Evolutionary conservation across 2,888 invertebrate species (phyloP).

Genomic region (Blastobasis adustella): DNA sequence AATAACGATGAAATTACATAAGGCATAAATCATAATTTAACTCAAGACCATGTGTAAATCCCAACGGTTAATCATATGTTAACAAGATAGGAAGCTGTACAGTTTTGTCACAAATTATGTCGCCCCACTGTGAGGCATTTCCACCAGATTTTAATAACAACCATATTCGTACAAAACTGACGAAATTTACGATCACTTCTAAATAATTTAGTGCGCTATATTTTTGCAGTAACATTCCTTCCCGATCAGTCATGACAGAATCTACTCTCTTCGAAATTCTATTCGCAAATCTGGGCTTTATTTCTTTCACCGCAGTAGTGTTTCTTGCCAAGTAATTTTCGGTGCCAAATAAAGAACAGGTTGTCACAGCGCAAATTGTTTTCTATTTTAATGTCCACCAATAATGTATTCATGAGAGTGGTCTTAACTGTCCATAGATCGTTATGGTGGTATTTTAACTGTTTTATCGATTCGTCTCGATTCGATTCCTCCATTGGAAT

Average conservation of each 20-base stretch:
- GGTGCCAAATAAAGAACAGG: slow-evolving; percentile 6
- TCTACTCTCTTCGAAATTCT: slow-evolving; percentile 1
- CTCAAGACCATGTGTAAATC: too few species aligned
- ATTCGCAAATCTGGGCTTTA: slow-evolving; percentile 9
- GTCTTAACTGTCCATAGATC: slow-evolving; percentile 49
- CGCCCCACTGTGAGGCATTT: too few species aligned
- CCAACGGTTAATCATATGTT: too few species aligned
- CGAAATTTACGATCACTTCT: slow-evolving; percentile 8
- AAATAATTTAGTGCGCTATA: slow-evolving; percentile 26
- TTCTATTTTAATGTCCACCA: slow-evolving; percentile 44
- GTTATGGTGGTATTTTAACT: slow-evolving; percentile 26
- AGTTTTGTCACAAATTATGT: background rate
- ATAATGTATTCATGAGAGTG: slow-evolving; percentile 57
- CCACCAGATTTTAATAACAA: slow-evolving; percentile 7
- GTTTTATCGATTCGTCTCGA: slow-evolving; percentile 37
- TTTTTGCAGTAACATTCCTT: slow-evolving; percentile 24
- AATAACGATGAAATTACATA: too few species aligned
- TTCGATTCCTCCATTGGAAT: slow-evolving; percentile 49
- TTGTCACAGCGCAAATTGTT: slow-evolving; percentile 31
- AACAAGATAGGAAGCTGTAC: slow-evolving; percentile 4
- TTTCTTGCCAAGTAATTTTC: slow-evolving; percentile 1
- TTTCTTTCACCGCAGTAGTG: slow-evolving; percentile 1
- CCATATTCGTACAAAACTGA: slow-evolving; percentile 4
- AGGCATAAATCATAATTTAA: too few species aligned
- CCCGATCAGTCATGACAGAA: background rate